Conservation (phyloP, 35 echinoderm and acorn worm species). For the Diadema setosum region DNA sequence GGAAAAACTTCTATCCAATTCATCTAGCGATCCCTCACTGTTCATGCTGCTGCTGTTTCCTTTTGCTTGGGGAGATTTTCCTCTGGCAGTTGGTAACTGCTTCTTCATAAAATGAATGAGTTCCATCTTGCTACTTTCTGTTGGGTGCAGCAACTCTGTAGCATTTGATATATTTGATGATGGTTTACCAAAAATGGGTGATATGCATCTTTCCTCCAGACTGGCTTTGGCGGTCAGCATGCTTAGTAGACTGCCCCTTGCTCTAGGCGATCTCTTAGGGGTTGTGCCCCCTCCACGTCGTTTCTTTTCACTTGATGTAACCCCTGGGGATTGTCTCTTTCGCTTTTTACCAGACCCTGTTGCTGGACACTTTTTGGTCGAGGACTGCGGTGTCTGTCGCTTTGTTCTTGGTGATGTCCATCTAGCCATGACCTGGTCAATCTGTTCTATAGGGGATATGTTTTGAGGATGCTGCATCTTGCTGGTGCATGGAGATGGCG, state of each 20-base stretch:
- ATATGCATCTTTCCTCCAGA: background rate
- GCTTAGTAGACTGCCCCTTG: background rate
- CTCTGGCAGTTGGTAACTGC: background rate
- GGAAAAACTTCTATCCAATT: background rate
- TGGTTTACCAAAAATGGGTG: background rate
- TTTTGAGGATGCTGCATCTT: background rate
- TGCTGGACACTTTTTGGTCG: background rate
- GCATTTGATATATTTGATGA: background rate
- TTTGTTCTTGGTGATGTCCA: background rate
- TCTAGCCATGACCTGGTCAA: background rate
- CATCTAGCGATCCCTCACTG: background rate
- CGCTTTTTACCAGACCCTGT: background rate
- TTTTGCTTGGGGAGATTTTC: background rate
- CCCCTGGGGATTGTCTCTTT: conserved; percentile 1
- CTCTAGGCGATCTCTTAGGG: background rate
- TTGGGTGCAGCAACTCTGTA: too few species aligned
- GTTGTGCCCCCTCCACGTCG: background rate
- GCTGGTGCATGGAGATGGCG: background rate
- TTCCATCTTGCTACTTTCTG: too few species aligned
- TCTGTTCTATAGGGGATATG: background rate
- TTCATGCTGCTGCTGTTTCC: background rate
- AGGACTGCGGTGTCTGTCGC: background rate
- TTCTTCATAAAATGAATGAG: too few species aligned
- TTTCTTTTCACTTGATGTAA: background rate
- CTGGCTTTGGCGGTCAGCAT: background rate